These are phyloP conservation scores for Amblyopsis hoosieri DNA, from an alignment of 2,797 vertebrate species.

Conservation along the genomic window DNA sequence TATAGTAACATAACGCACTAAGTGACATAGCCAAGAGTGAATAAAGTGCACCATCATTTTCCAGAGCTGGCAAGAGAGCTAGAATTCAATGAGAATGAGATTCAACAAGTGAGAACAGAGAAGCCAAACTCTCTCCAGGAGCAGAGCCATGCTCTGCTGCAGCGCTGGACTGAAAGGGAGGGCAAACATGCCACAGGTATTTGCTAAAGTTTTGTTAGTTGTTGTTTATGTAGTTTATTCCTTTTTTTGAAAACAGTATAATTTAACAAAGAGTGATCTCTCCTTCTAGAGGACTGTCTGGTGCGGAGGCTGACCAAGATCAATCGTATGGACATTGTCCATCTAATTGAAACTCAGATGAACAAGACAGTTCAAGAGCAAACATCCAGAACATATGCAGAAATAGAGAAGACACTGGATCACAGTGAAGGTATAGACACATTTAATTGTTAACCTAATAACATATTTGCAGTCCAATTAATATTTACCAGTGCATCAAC, in stretches of 20 bases:
- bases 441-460: slow-evolving; percentile 1
- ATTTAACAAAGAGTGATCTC: neutral
- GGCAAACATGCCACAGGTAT: slow-evolving; percentile 93
- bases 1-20: neutral
- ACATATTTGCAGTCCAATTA: neutral
- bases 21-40: neutral
- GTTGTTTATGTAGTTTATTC: neutral
- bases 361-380: slow-evolving; percentile 84
- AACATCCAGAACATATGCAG: slow-evolving; percentile 83
- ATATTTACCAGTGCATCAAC: no score
- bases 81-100: slow-evolving; percentile 93
- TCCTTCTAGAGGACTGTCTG: slow-evolving; percentile 83
- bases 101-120: slow-evolving; percentile 89
- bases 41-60: neutral
- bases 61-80: slow-evolving; percentile 93
- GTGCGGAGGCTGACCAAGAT: slow-evolving; percentile 93
- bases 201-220: slow-evolving; percentile 19
- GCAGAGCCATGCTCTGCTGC: slow-evolving; percentile 92
- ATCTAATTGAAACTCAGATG: slow-evolving; percentile 91
- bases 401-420: slow-evolving; percentile 92
- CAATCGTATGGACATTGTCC: slow-evolving; percentile 98
- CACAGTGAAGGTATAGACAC: slow-evolving; percentile 89
- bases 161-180: slow-evolving; percentile 93
- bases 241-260: neutral
- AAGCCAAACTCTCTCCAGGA: slow-evolving; percentile 98